phyloP scores from a whole-genome alignment of 1,140 invertebrate species.

The Tribolium castaneum region DNA sequence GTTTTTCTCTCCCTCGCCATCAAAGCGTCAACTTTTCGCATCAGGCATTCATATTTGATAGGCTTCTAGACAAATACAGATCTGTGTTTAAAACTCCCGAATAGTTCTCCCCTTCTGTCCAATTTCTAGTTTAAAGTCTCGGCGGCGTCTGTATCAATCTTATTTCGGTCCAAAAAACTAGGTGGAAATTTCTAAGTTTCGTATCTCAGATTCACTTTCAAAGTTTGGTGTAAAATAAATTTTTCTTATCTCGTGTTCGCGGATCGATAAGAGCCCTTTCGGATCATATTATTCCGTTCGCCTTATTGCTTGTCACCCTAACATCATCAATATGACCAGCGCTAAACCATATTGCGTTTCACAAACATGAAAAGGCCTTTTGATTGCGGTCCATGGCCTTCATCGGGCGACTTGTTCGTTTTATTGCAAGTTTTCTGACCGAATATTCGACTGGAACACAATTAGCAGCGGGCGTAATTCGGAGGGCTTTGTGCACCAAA shows the following conservation, averaged over 20 bases:
- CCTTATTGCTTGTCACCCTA: constrained; percentile 52
- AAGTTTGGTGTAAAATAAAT: constrained; percentile 15
- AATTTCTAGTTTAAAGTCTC: constrained; percentile 26
- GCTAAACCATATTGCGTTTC: constrained; percentile 53
- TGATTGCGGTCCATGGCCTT: constrained; percentile 40
- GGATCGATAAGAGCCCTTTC: constrained; percentile 49
- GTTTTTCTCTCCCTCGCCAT: not conserved
- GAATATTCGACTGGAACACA: constrained; percentile 32
- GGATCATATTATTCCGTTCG: constrained; percentile 48
- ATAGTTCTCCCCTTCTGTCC: constrained; percentile 1
- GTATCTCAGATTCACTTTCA: constrained; percentile 16
- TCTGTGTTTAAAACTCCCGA: not conserved
- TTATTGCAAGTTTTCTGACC: constrained; percentile 38
- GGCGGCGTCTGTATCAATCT: constrained; percentile 11
- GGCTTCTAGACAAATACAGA: constrained; percentile 7
- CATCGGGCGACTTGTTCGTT: constrained; percentile 36
- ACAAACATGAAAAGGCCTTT: constrained; percentile 48
- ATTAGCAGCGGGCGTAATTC: constrained; percentile 35
- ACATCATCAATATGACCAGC: constrained; percentile 55
- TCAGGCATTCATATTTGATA: constrained; percentile 3
- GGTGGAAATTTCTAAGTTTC: not conserved
- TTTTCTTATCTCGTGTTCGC: constrained; percentile 42
- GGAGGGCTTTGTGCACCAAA: constrained; percentile 17
- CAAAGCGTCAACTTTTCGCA: not conserved
- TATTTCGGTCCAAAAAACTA: constrained; percentile 1